phyloP scores from a whole-genome alignment of 2,797 vertebrate species.

The Mus caroli region DNA sequence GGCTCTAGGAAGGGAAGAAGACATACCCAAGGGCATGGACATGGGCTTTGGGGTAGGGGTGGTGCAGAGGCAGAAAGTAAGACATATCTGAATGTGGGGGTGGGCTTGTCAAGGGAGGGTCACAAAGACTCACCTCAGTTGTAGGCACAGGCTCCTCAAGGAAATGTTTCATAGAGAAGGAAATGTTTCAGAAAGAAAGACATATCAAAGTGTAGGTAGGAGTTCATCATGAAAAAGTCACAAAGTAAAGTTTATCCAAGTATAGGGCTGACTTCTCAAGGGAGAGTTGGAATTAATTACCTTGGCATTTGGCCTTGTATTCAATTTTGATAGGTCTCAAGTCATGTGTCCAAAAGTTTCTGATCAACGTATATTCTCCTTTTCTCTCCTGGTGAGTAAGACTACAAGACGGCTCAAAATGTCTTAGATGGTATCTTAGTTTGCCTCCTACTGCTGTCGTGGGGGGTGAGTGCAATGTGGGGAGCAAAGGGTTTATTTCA shows the following conservation, averaged over 20 bases:
- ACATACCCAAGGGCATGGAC: background rate
- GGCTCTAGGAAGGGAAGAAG: background rate
- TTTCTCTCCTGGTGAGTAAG: background rate
- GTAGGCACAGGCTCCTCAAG: background rate
- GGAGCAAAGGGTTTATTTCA: background rate
- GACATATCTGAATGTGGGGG: background rate
- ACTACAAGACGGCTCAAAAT: background rate
- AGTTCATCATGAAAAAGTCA: background rate
- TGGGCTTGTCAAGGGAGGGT: background rate
- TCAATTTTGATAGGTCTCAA: background rate
- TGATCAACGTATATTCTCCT: background rate
- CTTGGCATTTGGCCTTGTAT: background rate
- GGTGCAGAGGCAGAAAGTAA: background rate
- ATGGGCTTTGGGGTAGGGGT: background rate
- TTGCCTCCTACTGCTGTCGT: background rate
- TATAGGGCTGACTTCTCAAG: background rate
- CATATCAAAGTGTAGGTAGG: background rate
- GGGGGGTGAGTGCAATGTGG: background rate
- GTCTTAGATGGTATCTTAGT: background rate
- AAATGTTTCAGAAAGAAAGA: background rate
- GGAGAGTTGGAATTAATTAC: background rate
- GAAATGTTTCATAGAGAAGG: background rate
- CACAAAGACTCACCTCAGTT: background rate
- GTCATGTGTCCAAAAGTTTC: background rate
- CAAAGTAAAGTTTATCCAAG: background rate